Evolutionary conservation across 2,888 invertebrate genomes (phyloP).

Genomic region (Gibbula magus): DNA sequence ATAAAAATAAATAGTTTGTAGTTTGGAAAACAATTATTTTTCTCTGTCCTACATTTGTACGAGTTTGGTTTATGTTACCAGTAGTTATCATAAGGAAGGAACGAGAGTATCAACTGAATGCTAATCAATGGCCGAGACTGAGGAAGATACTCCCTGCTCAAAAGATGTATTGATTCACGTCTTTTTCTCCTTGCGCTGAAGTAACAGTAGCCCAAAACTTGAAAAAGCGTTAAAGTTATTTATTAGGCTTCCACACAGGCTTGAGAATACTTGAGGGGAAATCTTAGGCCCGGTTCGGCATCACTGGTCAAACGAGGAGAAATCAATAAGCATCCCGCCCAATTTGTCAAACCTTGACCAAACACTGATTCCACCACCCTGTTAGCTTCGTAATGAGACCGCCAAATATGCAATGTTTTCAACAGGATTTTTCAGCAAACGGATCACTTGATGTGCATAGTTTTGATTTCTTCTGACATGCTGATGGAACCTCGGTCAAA

Average conservation of each 20-base stretch:
- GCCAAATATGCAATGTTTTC: too few relatives aligned
- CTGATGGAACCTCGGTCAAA: too few relatives aligned
- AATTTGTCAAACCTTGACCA: background rate
- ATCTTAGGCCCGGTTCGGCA: background rate
- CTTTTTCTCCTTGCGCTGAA: background rate
- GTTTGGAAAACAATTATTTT: too few relatives aligned
- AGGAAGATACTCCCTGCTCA: constrained; percentile 11
- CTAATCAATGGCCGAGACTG: constrained; percentile 1
- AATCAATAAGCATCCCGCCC: constrained; percentile 3
- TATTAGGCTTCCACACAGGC: background rate
- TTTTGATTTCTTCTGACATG: too few relatives aligned
- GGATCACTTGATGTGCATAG: too few relatives aligned
- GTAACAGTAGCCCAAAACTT: constrained; percentile 17
- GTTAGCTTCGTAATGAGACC: too few relatives aligned
- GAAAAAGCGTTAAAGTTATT: constrained; percentile 18
- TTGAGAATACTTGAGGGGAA: constrained; percentile 3
- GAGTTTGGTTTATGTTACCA: background rate
- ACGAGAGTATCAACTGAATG: background rate
- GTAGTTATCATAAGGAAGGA: background rate
- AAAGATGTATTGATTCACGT: background rate
- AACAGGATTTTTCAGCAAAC: too few relatives aligned
- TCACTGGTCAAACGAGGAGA: constrained; percentile 12
- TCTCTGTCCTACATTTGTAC: too few relatives aligned
- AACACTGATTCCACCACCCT: background rate
- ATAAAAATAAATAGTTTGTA: too few relatives aligned